Percentiles rank a stretch among this genome's conserved stretches.
Evolutionary conservation across 2,113 vertebrate genomes (phyloP).

Genomic region (Ibidorhyncha struthersii): DNA sequence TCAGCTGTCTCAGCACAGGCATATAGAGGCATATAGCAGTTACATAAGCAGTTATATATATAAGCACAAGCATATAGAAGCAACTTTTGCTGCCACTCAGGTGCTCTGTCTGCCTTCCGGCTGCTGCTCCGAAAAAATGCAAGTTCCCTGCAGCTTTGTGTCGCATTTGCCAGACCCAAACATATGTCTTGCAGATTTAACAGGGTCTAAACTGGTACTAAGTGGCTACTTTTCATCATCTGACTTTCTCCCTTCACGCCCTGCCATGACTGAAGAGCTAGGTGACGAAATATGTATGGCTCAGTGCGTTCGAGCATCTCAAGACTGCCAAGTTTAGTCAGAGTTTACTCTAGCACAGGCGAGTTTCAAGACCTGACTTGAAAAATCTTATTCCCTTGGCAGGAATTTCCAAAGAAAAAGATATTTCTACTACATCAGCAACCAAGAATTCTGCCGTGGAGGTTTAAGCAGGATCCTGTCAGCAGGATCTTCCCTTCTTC

Average conservation of each 20-base stretch:
- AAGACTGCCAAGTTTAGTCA: background rate
- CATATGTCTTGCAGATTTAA: background rate
- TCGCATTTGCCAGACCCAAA: background rate
- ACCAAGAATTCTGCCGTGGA: background rate
- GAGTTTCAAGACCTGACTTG: background rate
- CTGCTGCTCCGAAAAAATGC: background rate
- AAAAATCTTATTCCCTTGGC: background rate
- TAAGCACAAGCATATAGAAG: background rate
- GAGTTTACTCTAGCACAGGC: background rate
- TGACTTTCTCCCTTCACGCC: background rate
- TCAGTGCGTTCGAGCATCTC: background rate
- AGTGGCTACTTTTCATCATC: background rate
- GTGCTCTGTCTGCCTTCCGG: background rate
- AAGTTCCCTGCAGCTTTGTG: background rate
- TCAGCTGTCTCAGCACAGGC: background rate
- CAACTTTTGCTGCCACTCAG: background rate
- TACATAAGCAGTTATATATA: background rate
- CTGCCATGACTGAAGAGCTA: background rate
- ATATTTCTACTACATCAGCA: constrained; percentile 20
- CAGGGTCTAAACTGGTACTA: background rate
- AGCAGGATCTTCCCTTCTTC: background rate
- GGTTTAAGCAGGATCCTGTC: background rate
- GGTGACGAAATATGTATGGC: background rate
- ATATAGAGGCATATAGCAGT: background rate
- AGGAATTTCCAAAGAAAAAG: background rate